Evolutionary conservation across 2,113 vertebrate species (phyloP).

Genomic region (Microcebus murinus): DNA sequence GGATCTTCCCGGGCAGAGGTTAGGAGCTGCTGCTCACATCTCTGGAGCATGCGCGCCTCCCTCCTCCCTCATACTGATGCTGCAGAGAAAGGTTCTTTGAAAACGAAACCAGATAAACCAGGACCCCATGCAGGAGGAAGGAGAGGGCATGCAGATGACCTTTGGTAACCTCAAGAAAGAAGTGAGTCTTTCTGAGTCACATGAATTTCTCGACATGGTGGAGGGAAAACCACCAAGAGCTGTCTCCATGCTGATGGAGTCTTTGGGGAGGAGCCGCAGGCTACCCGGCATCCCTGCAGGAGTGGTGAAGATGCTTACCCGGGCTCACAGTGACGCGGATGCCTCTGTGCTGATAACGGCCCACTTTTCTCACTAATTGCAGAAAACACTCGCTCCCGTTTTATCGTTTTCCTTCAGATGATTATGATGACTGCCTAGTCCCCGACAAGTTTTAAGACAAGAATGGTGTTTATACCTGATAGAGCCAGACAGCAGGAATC

Average conservation of each 20-base stretch:
- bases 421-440: neutral
- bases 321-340: fast-evolving
- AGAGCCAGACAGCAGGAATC: neutral
- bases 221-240: neutral
- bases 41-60: neutral
- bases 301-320: neutral
- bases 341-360: neutral
- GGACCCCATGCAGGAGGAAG: neutral
- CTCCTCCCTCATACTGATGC: neutral
- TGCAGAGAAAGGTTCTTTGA: neutral
- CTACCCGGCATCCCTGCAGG: neutral
- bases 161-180: neutral
- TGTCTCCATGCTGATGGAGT: neutral
- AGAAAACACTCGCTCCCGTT: neutral
- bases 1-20: neutral
- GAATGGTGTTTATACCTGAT: neutral
- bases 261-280: neutral
- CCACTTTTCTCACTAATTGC: neutral
- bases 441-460: neutral
- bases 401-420: neutral
- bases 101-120: neutral
- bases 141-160: neutral
- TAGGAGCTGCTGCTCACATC: neutral
- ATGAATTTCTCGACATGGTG: neutral
- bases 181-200: neutral